Percentiles rank a stretch among this genome's conserved stretches.
Evolutionary conservation across 2,888 invertebrate genomes (phyloP).

Genomic region (Galerucella calmariensis): DNA sequence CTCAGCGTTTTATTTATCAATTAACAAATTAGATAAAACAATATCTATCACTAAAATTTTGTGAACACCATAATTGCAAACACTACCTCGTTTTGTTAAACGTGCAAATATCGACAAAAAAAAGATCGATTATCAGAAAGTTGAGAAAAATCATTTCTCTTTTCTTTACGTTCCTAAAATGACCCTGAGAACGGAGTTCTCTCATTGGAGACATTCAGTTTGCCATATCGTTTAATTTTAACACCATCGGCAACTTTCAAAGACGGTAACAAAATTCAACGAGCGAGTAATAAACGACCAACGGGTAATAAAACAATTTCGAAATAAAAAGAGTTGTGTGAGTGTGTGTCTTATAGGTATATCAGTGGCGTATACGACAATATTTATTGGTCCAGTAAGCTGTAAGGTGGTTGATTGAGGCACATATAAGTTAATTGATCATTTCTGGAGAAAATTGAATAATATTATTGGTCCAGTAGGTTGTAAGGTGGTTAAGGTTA

Average conservation of each 20-base stretch:
- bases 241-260: conserved; percentile 29
- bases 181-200: not conserved
- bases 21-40: no score
- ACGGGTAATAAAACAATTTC: conserved; percentile 28
- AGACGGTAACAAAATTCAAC: conserved; percentile 31
- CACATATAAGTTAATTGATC: no score
- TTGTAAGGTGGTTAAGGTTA: no score
- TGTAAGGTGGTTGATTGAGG: no score
- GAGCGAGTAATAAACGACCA: conserved; percentile 32
- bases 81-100: not conserved
- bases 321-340: conserved; percentile 37
- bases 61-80: no score
- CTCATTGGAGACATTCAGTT: conserved; percentile 7
- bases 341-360: conserved; percentile 41
- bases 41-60: no score
- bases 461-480: no score
- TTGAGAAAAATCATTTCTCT: not conserved
- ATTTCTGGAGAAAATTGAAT: no score
- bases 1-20: no score
- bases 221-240: conserved; percentile 11
- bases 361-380: conserved; percentile 24
- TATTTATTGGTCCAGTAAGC: not conserved
- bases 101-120: not conserved
- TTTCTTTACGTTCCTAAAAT: conserved; percentile 1
- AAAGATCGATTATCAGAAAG: not conserved